A percentile compares a stretch with the other conserved stretches of the same genome.
phyloP scores from a whole-genome alignment of 2,797 vertebrate genomes.

The Morelia viridis region DNA sequence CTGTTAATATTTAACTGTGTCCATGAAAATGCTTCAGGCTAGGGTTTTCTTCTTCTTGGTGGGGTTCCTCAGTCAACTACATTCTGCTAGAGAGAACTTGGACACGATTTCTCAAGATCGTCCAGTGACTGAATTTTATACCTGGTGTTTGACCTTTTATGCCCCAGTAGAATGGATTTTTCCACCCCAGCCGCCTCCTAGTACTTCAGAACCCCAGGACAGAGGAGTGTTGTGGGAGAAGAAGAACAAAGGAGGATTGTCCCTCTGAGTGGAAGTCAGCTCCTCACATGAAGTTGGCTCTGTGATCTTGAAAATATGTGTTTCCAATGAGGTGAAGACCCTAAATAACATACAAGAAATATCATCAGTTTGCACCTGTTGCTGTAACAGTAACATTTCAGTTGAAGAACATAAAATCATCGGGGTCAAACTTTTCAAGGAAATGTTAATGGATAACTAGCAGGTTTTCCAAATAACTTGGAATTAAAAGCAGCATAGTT shows the following conservation, averaged over 20 bases:
- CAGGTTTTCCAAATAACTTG: constrained; percentile 57
- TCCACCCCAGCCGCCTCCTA: background rate
- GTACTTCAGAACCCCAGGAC: background rate
- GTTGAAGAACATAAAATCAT: constrained; percentile 66
- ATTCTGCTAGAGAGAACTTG: background rate
- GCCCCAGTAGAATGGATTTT: background rate
- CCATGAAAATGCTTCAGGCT: constrained; percentile 45
- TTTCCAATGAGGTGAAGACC: constrained; percentile 51
- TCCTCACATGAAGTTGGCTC: background rate
- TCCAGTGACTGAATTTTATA: background rate
- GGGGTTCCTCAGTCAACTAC: constrained; percentile 39
- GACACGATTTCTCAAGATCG: constrained; percentile 31
- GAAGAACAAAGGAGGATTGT: background rate
- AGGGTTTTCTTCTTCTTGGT: constrained; percentile 52
- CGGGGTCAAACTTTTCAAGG: constrained; percentile 69
- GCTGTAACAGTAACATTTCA: constrained; percentile 61
- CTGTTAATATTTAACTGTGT: constrained; percentile 49
- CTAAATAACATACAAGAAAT: constrained; percentile 54
- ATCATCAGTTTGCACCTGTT: constrained; percentile 46
- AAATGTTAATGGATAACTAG: constrained; percentile 56
- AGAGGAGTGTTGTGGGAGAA: constrained; percentile 12
- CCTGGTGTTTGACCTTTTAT: background rate
- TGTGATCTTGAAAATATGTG: background rate
- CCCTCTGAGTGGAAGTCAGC: background rate
- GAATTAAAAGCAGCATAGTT: constrained; percentile 37